phyloP scores from a whole-genome alignment of 2,113 vertebrate species.

The Corvus hawaiiensis region DNA sequence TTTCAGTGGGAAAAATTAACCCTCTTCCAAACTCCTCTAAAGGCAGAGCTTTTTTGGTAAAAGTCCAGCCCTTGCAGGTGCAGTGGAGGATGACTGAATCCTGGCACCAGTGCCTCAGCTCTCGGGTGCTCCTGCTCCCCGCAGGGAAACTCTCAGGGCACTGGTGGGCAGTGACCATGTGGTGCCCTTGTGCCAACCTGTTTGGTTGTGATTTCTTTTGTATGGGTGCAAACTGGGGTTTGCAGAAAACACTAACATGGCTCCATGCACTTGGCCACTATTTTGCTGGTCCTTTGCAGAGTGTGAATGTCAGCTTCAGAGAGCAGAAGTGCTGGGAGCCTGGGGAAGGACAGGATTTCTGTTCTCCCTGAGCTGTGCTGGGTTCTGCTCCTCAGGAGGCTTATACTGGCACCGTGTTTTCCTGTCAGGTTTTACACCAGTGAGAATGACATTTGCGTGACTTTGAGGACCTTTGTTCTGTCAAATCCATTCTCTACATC shows the following conservation, averaged over 20 bases:
- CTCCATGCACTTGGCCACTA: rapidly evolving
- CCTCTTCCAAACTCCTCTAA: neutral
- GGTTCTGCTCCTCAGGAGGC: neutral
- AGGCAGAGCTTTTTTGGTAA: neutral
- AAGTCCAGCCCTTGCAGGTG: neutral
- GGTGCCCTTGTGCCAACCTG: neutral
- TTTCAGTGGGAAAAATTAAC: neutral
- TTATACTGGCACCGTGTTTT: rapidly evolving
- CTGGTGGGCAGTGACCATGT: rapidly evolving
- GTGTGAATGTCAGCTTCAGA: neutral
- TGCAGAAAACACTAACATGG: rapidly evolving
- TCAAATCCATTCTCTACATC: neutral
- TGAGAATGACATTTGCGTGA: neutral
- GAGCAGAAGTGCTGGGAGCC: neutral
- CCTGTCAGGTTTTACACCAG: neutral
- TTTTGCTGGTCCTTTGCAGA: neutral
- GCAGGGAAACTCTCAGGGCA: rapidly evolving
- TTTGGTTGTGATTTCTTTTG: neutral
- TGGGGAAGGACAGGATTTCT: neutral
- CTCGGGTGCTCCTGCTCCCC: neutral
- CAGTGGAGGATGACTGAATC: no score
- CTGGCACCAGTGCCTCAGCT: rapidly evolving
- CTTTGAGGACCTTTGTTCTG: neutral
- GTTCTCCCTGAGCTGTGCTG: neutral
- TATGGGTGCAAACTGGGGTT: neutral